Evolutionary conservation across 2,113 vertebrate genomes (phyloP), one percentile per base, ranked within the genome.

Genomic region (Gavia stellata): DNA sequence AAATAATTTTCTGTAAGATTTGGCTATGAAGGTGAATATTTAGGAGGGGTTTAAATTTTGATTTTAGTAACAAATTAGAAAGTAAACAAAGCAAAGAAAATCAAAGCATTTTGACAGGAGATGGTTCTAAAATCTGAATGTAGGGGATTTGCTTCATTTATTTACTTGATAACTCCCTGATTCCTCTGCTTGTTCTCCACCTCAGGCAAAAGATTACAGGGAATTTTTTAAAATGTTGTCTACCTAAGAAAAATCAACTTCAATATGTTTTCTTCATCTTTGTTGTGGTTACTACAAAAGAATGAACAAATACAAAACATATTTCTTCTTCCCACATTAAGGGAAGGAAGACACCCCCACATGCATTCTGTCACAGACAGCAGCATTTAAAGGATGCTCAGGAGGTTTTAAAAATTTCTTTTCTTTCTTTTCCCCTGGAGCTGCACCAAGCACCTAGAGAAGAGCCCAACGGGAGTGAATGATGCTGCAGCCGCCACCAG

Each of bases 401-500:
- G 12, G 62, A 82, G 7, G 24, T 47, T 85, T 81, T 89, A n/a
- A 19, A 33, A 44, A 7, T 40, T 18, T 86, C 6, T 77, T 92
- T 33, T 88, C 55, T 72, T 82, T 66, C 11, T 74, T 71, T 73
- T 47, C 5, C 14, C 16, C 24, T 62, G 44, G 23, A 92, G 20
- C 20, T 74, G 29, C n/a, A 29, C 2, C 1, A 82, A 77, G n/a
- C 49, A 49, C 36, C 24, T 58, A 44, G 52, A 70, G 42, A 47
- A 83, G 81, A 81, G 8, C 3, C 20, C 25, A 45, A 36, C 0
- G 3, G n/a, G 56, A 67, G 12, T 0, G 0, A 86, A 31, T 0
- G 7, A 61, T 78, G 47, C 61, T 2, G 3, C 72, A 92, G 44
- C 14, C 4, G 4, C 23, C 26, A n/a, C 24, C 34, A 71, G 23